Conservation (phyloP, 2,797 vertebrate species). For the Hemitrygon akajei region DNA sequence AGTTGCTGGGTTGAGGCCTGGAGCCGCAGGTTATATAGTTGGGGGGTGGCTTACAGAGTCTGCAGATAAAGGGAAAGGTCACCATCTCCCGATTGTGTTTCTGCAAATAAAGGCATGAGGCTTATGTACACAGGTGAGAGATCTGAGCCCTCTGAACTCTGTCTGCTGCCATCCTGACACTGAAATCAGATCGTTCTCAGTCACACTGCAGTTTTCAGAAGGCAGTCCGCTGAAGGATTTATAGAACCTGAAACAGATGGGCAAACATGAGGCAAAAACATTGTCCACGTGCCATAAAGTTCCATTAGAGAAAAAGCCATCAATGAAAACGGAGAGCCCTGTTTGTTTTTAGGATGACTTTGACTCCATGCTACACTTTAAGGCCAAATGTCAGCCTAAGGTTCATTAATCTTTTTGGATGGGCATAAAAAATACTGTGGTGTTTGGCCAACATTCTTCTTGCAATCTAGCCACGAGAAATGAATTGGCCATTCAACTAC, state of each 20-base stretch:
- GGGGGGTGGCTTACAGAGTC: neutral
- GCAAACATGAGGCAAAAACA: neutral
- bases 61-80: neutral
- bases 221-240: neutral
- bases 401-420: neutral
- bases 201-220: neutral
- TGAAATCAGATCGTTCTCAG: neutral
- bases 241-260: neutral
- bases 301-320: neutral
- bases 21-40: neutral
- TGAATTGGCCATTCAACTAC: too few species aligned
- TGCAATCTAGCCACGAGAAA: neutral
- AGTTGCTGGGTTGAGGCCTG: constrained; percentile 3
- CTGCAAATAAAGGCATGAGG: neutral
- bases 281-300: neutral
- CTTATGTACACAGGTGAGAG: neutral
- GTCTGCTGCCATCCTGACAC: neutral
- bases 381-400: neutral
- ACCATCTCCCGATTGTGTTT: neutral
- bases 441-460: neutral
- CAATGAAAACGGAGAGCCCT: too few species aligned
- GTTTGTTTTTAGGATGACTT: neutral
- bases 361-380: neutral
- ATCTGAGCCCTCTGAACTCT: neutral
- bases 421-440: neutral